Evolutionary conservation across 2,888 invertebrate genomes (phyloP), one percentile per base, ranked within the genome.

Genomic region (Pheosia gnoma): DNA sequence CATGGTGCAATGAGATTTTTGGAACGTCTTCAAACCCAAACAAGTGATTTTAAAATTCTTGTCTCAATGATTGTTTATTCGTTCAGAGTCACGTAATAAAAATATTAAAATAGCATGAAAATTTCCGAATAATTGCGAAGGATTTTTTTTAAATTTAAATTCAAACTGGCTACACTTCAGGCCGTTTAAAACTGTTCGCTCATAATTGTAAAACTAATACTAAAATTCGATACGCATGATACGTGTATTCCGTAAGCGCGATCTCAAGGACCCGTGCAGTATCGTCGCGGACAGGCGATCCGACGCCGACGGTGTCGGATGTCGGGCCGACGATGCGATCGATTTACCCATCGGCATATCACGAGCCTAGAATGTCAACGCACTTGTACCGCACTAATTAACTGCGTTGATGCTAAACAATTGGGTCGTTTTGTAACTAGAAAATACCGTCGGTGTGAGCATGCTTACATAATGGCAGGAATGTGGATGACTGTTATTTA

Each of bases 311-410:
- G 77, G 86, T 86, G 81, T 90, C 83, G 78, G 79, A 79, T 89
- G 83, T 81, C 89, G 68, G 80, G 81, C 89, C 68, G 80, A 79
- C 81, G 76, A 78, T 74, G 78, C 76, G 86, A 88, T 91, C 91
- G 81, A 77, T 85, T 91, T 91, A 90, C 90, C 88, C 90, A 91
- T 90, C 90, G 82, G 80, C 78, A 77, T 80, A 83, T 83, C 84
- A 84, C 83, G 83, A 82, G 75, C 73, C 66, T 72, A 78, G 81
- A 84, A 86, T 87, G 85, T 83, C 84, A 83, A 83, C 78, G 83
- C 79, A 84, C 84, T 84, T 81, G 78, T 76, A 79, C 64, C 70
- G 71, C 73, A 72, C 75, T 82, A 84, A 83, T 82, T 80, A 82
- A 74, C 60, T 78, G 72, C 75, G 71, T 74, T 68, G 60, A 71